A percentile compares a stretch with the other conserved stretches of the same genome.
Conservation (phyloP, 2,888 invertebrate species). For the Hoplodrina blanda region DNA sequence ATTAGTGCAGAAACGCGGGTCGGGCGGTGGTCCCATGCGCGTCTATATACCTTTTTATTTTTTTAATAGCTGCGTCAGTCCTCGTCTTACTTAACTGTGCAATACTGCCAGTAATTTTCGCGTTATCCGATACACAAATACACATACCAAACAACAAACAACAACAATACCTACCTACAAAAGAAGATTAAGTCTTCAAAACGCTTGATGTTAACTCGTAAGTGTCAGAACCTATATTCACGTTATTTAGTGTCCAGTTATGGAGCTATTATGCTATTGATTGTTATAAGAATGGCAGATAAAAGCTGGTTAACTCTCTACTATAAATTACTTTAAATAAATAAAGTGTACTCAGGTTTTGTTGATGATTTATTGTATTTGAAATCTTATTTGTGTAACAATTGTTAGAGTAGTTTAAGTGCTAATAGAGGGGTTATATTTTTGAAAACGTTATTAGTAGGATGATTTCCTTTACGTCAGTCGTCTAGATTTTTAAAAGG, state of each 20-base stretch:
- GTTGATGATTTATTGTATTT: constrained; percentile 34
- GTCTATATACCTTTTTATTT: too few species aligned
- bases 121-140: too few species aligned
- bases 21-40: too few species aligned
- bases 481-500: not conserved
- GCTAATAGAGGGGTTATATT: not conserved
- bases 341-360: constrained; percentile 22
- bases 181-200: constrained; percentile 44
- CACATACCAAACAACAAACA: too few species aligned
- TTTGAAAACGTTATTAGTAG: not conserved
- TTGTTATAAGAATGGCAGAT: constrained; percentile 43
- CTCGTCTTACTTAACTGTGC: too few species aligned
- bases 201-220: constrained; percentile 23
- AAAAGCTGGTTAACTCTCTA: constrained; percentile 17
- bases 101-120: too few species aligned
- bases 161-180: constrained; percentile 18
- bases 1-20: too few species aligned
- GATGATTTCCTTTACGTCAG: not conserved
- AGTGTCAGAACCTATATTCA: constrained; percentile 37
- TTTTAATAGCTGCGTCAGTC: too few species aligned
- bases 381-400: constrained; percentile 20
- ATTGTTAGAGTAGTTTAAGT: constrained; percentile 6
- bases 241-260: constrained; percentile 52
- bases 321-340: constrained; percentile 54
- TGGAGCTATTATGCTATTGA: constrained; percentile 46